Base-by-base conservation (phyloP, 2,888 invertebrate genomes). In the Itoplectis maculator region DNA sequence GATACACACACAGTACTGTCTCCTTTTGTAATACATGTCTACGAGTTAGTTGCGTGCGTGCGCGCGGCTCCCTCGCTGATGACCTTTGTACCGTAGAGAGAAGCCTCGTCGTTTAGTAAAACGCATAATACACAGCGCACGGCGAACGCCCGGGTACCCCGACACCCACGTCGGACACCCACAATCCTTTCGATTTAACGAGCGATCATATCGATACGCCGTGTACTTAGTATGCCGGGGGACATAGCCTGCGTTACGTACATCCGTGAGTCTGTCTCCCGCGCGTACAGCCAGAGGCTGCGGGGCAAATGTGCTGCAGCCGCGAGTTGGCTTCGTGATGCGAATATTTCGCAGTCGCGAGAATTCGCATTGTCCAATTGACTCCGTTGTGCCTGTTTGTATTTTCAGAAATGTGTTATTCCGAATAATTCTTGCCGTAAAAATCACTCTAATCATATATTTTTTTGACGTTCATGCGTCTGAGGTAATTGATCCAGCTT, bases 181-280 rank as follows among this genome's bases (percentile, higher is more conserved):
- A 83, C 83, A 83, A 80, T 80, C 77, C 83, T 74, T 74, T 80
- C 83, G 65, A 80, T 80, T 83, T 83, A 83, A 83, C 83, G 83
- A 83, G 77, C 83, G 83, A 80, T 83, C 80, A 83, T 83, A 83
- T 83, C 80, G 83, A 83, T 83, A 77, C 74, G 49, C 47, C 47
- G 47, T 61, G 15, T 69, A 45, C 35, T 54, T 51, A 59, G 20
- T 73, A 54, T 72, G 65, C 42, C 35, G 54, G 68, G 54, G 68
- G 29, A 20, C 56, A 5, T 40, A 54, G 61, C 56, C 47, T 15
- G 37, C 29, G 23, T 59, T 49, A 65, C 65, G 42, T 18, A 42
- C 13, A 65, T 6, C 11, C 23, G 13, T 45, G 23, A 4, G n/a
- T n/a, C 7, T 5, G 29, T 2, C 29, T 5, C 7, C 61, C 37